Evolutionary conservation across 2,113 vertebrate species (phyloP).

Genomic region (Corythornis madagascariensis): DNA sequence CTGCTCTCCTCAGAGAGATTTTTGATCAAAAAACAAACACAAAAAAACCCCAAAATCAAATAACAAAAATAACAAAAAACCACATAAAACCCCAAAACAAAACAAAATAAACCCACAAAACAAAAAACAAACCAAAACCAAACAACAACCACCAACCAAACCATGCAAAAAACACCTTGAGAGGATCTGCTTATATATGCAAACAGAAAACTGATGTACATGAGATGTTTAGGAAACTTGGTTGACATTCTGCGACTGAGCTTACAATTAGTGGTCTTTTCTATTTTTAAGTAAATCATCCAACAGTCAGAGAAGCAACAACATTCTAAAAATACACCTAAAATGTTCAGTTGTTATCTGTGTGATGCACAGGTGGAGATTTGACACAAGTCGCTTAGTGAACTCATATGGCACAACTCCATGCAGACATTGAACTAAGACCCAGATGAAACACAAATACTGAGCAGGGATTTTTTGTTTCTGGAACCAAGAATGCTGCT

Average conservation of each 20-base stretch:
- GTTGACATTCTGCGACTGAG: not conserved
- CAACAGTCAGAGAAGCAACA: not conserved
- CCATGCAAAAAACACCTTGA: not conserved
- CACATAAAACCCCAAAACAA: too few relatives aligned
- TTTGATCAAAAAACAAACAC: not conserved
- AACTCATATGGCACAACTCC: not conserved
- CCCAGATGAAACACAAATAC: not conserved
- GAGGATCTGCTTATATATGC: rapidly evolving
- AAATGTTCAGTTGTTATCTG: not conserved
- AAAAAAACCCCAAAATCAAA: too few relatives aligned
- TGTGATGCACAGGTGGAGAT: not conserved
- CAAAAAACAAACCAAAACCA: too few relatives aligned
- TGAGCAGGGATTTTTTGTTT: not conserved
- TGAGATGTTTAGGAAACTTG: not conserved
- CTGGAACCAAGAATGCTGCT: not conserved
- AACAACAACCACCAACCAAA: too few relatives aligned
- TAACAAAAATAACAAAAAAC: too few relatives aligned
- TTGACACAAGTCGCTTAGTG: rapidly evolving
- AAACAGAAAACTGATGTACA: not conserved
- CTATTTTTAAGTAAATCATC: not conserved
- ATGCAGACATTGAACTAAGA: not conserved
- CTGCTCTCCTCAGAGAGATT: not conserved
- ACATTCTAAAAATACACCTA: not conserved
- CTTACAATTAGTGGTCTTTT: not conserved
- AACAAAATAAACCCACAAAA: too few relatives aligned